These are phyloP conservation scores for Urocolius indicus DNA, from an alignment of 2,113 vertebrate genomes.

Conservation along the genomic window DNA sequence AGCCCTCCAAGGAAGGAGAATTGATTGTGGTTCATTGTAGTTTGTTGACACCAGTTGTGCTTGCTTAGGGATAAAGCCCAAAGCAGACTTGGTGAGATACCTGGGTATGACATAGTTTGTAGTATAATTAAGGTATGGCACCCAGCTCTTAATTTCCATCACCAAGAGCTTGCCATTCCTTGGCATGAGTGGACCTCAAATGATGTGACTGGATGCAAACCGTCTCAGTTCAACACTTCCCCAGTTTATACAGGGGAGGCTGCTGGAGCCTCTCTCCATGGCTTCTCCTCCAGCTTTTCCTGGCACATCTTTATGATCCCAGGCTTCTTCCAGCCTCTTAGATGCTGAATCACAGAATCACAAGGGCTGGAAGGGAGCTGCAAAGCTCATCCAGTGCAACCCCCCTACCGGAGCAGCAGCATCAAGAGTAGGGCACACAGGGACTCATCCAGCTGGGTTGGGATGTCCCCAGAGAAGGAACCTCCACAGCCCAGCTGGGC, in stretches of 20 bases:
- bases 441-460: too few species aligned
- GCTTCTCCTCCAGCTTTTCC: not conserved
- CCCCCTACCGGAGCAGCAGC: too few species aligned
- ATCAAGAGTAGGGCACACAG: too few species aligned
- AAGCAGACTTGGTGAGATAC: not conserved
- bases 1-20: too few species aligned
- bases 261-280: not conserved
- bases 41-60: not conserved
- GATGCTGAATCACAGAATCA: too few species aligned
- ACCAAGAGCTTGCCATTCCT: not conserved
- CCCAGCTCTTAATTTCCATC: not conserved
- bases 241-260: not conserved
- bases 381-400: too few species aligned
- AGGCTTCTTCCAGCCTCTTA: not conserved
- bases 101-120: too few species aligned
- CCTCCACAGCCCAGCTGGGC: too few species aligned
- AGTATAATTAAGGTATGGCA: rapidly evolving
- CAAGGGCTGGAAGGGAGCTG: too few species aligned
- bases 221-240: not conserved
- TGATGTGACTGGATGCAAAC: not conserved
- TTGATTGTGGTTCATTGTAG: not conserved
- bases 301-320: not conserved
- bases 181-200: not conserved
- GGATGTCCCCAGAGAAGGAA: too few species aligned
- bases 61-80: not conserved